phyloP scores from a whole-genome alignment of 2,113 vertebrate species.

The Felis chaus region DNA sequence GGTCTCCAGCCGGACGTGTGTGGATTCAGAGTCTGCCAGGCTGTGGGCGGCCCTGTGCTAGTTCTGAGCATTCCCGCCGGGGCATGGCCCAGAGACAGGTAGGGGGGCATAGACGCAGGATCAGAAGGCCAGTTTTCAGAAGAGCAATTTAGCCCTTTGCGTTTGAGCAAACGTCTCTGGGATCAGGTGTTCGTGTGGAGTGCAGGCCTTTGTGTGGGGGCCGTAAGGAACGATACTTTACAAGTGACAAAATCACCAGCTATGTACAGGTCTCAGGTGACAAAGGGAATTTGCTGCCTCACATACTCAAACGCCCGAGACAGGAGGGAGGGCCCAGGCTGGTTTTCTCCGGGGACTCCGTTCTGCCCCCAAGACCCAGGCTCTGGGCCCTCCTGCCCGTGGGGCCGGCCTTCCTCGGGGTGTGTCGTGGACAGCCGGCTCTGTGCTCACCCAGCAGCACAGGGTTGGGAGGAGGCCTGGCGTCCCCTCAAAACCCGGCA shows the following conservation, averaged over 20 bases:
- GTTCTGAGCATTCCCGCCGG: background rate
- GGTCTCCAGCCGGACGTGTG: no score
- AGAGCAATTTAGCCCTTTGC: background rate
- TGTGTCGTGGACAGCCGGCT: no score
- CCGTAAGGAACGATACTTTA: background rate
- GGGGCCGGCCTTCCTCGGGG: background rate
- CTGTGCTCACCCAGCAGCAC: background rate
- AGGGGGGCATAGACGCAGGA: no score
- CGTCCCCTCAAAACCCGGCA: no score
- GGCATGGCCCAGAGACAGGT: background rate
- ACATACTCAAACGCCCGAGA: background rate
- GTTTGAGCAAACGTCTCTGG: background rate
- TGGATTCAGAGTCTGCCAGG: background rate
- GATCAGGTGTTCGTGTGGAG: background rate
- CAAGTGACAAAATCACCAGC: background rate
- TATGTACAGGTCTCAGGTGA: background rate
- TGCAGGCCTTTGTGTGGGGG: no score
- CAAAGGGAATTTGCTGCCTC: background rate
- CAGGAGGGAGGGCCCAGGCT: background rate
- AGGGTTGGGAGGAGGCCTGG: background rate
- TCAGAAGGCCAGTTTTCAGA: background rate
- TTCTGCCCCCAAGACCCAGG: accelerated
- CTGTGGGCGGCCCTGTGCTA: background rate
- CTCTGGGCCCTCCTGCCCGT: background rate
- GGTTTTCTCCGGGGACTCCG: background rate